Base-by-base conservation (phyloP, 2,113 vertebrate species). In the Eubucco bourcierii region DNA sequence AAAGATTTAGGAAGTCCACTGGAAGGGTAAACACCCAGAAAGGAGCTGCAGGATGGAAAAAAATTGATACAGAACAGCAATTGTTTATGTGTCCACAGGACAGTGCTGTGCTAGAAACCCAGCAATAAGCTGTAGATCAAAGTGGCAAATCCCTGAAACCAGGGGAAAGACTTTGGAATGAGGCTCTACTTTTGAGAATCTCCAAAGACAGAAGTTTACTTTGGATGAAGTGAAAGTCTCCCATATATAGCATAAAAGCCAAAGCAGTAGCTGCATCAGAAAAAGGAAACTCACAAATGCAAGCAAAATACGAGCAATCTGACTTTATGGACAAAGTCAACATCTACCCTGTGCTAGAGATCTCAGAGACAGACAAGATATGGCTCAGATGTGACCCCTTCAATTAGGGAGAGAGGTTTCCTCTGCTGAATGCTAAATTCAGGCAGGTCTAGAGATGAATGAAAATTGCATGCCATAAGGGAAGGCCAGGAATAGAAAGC, bases 401-500 rank as follows among this genome's bases (percentile, higher is more conserved):
- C 23, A 21, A 88, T 72, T 75, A 67, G 16, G 58, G 85, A 95
- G 73, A 88, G 93, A 93, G 88, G 80, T 91, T 95, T 90, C 93
- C 95, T 94, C 95, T 44, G 53, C 70, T 31, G 75, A 70, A 84
- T 88, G 90, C 90, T 95, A 84, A 96, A 96, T 90, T 87, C 91
- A 87, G 93, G 76, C 96, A 89, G 93, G 79, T 91, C 89, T 92
- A 5, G 90, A 94, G 87, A 94, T 96, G 95, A 96, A 96, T 96
- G 96, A 93, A 84, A 95, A 95, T 80, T 68, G 93, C 61, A 80
- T 50, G 61, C 90, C 89, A 95, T 96, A 96, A 95, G 95, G 96
- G 80, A 94, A 47, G 84, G 81, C 93, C 93, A 94, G 87, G 94
- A 96, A 95, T 96, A 95, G 94, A 95, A 96, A 94, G 29, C 92